Evolutionary conservation across 2,888 invertebrate species (phyloP), one percentile per base, ranked within the genome.

Genomic region (Conchocele bisecta): DNA sequence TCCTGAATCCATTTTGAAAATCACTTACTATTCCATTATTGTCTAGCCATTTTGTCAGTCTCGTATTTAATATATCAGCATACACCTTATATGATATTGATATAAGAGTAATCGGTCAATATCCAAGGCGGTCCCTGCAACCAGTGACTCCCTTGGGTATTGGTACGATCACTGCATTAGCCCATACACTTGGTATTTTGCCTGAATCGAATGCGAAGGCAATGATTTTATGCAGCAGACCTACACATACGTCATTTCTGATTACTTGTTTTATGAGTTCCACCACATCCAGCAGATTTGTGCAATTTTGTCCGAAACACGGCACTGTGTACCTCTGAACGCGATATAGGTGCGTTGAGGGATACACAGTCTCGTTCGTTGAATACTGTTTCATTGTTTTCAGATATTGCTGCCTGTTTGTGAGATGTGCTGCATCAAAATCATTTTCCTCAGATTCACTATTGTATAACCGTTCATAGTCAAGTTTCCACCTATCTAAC

Each of bases 1-100:
- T 57, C 22, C 63, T 48, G 37, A 72, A 72, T 1, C 72, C 67
- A 22, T 72, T 72, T 37, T 72, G 72, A 17, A 48, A 56, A 37
- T 72, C 72, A 28, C 7, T n/a, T 13, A 61, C 29, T 13, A 57
- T 31, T 13, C 51, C 42, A 33, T 69, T 63, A 20, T 1, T 7
- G 31, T 60, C 60, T 13, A 56, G 26, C 69, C 69, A 69, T 11
- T 26, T 4, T 1, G 20, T 39, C 3, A 69, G 17, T 3, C 57
- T 13, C 6, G 11, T 22, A 41, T 69, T 69, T 17, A 69, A 41
- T 20, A 69, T 37, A 33, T 56, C 26, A 7, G 44, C 20, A 28
- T 63, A 63, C 7, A 63, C 15, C 22, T 63, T 63, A n/a, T 39
- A 63, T n/a, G 46, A 41, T n/a, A 50, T n/a, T 26, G 56, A 57